phyloP scores from a whole-genome alignment of 2,888 invertebrate species.

The Luffia ferchaultella region DNA sequence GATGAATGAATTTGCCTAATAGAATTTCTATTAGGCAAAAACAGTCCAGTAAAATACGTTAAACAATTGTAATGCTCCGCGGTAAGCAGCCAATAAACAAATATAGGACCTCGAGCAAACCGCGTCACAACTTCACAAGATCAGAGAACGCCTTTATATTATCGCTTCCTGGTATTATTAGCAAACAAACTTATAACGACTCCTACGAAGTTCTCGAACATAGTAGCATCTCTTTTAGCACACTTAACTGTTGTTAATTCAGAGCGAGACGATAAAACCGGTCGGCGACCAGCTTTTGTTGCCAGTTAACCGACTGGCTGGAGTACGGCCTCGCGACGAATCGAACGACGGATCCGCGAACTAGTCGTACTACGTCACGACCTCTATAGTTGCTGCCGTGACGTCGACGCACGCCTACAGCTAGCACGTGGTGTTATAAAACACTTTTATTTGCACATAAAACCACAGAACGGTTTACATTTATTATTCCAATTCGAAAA shows the following conservation, averaged over 20 bases:
- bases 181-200: background rate
- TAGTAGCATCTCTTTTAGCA: conserved; percentile 3
- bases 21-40: no score
- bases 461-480: no score
- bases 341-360: conserved; percentile 46
- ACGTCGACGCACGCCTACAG: conserved; percentile 31
- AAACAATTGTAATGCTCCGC: background rate
- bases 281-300: conserved; percentile 7
- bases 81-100: background rate
- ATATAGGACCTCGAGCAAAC: background rate
- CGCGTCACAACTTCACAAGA: background rate
- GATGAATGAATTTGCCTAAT: no score
- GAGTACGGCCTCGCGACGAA: conserved; percentile 45
- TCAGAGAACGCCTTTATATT: background rate
- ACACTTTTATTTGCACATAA: background rate
- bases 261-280: background rate
- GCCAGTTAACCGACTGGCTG: conserved; percentile 23
- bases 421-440: background rate
- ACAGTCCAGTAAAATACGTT: no score
- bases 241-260: background rate
- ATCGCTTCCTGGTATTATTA: background rate
- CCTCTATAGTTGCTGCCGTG: conserved; percentile 45
- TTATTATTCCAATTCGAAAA: no score
- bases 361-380: conserved; percentile 46
- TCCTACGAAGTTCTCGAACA: background rate